Percentiles rank a stretch among this genome's conserved stretches.
Evolutionary conservation across 1,140 invertebrate genomes (phyloP).

Genomic region (Prorops nasuta): DNA sequence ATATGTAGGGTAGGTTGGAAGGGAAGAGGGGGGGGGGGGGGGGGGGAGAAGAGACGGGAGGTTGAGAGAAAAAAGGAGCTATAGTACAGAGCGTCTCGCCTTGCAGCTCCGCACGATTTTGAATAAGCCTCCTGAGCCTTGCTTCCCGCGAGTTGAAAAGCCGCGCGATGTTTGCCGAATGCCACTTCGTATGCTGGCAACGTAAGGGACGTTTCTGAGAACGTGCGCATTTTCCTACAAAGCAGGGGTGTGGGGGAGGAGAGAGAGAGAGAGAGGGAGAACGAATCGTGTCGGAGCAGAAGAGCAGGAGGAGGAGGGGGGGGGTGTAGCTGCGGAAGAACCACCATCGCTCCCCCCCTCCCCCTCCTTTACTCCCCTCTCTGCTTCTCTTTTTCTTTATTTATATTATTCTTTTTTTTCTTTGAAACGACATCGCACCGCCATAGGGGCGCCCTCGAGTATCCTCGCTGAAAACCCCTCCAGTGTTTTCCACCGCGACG

Average conservation of each 20-base stretch:
- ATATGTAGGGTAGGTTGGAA: too few relatives aligned
- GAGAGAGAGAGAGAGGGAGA: neutral
- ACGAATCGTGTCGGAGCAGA: too few relatives aligned
- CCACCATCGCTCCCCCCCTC: too few relatives aligned
- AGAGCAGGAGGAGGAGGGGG: too few relatives aligned
- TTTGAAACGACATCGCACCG: too few relatives aligned
- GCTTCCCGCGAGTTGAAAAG: conserved; percentile 33
- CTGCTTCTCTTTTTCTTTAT: too few relatives aligned
- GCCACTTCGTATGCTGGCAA: conserved; percentile 37
- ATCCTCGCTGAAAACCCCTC: too few relatives aligned
- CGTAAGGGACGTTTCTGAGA: conserved; percentile 26
- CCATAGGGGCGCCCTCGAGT: too few relatives aligned
- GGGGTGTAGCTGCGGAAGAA: too few relatives aligned
- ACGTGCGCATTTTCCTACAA: conserved; percentile 30
- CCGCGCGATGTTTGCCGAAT: conserved; percentile 38
- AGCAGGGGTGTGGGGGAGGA: neutral
- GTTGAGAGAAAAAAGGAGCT: conserved; percentile 10
- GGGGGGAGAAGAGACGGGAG: conserved; percentile 6
- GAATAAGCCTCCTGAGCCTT: conserved; percentile 36
- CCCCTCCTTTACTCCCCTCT: too few relatives aligned
- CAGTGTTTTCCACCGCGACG: too few relatives aligned
- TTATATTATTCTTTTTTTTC: too few relatives aligned
- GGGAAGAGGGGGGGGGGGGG: neutral
- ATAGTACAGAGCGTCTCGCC: conserved; percentile 6
- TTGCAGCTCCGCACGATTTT: conserved; percentile 25